phyloP scores from a whole-genome alignment of 2,797 vertebrate species.

The Clangula hyemalis region DNA sequence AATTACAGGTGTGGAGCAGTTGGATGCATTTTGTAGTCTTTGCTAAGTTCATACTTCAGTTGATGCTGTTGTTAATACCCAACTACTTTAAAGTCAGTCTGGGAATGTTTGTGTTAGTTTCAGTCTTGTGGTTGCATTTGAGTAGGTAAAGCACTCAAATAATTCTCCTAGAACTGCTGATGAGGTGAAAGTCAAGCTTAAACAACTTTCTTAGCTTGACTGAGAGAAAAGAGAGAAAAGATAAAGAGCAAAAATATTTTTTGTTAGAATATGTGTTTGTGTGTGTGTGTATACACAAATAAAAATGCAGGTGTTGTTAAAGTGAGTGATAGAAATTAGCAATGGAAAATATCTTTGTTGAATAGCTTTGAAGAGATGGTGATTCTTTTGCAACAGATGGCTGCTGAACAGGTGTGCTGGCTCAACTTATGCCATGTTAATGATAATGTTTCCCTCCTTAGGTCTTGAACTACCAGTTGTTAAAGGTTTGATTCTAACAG shows the following conservation, averaged over 20 bases:
- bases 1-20: neutral
- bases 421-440: neutral
- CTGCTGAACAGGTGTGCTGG: neutral
- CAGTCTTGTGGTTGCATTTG: neutral
- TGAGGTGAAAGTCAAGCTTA: neutral
- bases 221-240: neutral
- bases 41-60: neutral
- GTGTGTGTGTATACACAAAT: neutral
- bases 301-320: neutral
- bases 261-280: neutral
- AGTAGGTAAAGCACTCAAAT: neutral
- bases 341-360: neutral
- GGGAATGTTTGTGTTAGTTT: conserved; percentile 5
- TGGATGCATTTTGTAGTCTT: neutral
- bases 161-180: neutral
- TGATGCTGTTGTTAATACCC: neutral
- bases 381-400: conserved; percentile 19
- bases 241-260: neutral
- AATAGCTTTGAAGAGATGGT: neutral
- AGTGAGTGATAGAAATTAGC: neutral
- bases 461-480: neutral
- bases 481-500: neutral
- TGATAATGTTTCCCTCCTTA: neutral
- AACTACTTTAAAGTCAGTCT: neutral
- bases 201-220: neutral